Evolutionary conservation across 2,797 vertebrate species (phyloP), one percentile per base, ranked within the genome.

Genomic region (Moxostoma hubbsi): DNA sequence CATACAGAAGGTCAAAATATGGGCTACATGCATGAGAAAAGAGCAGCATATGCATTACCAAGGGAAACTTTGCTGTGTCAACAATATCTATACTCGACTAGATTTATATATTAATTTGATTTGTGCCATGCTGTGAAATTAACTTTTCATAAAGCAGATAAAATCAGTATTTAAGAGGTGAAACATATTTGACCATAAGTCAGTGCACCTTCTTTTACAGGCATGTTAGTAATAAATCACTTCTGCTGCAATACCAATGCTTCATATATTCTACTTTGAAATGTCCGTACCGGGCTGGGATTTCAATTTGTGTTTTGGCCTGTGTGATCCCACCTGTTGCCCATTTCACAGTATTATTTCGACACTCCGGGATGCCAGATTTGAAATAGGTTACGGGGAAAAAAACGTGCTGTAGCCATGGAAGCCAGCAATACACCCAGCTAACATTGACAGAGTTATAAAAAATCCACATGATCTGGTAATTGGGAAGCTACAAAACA

Each of bases 1-100:
- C 36, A 10, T 65, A 75, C 71, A 82, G 45, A 16, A 77, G 43
- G 24, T 67, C 58, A 73, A 43, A 49, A 69, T 54, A 46, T 15
- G 7, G 0, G 59, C 15, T 46, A 46, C 5, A 4, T 18, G 2
- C 6, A 18, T 51, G 3, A 51, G 46, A 58, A 59, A 76, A 57
- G 12, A 12, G 45, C 12, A 5, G 51, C 10, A 16, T 55, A 13
- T 64, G 7, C 6, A 49, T 24, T 55, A 12, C 62, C 36, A 66
- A 24, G 43, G 11, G 51, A n/a, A n/a, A n/a, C n/a, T n/a, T 57
- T 15, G 6, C n/a, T n/a, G 54, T 8, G 66, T 64, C 73, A 11
- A 12, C 15, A 15, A n/a, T n/a, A n/a, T n/a, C n/a, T n/a, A 46
- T 3, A 16, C 3, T 63, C 2, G 11, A 53, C 10, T 11, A 13